A percentile compares a stretch with the other conserved stretches of the same genome.
Conservation (phyloP, 2,113 vertebrate species). For the Gymnobelideus leadbeateri region DNA sequence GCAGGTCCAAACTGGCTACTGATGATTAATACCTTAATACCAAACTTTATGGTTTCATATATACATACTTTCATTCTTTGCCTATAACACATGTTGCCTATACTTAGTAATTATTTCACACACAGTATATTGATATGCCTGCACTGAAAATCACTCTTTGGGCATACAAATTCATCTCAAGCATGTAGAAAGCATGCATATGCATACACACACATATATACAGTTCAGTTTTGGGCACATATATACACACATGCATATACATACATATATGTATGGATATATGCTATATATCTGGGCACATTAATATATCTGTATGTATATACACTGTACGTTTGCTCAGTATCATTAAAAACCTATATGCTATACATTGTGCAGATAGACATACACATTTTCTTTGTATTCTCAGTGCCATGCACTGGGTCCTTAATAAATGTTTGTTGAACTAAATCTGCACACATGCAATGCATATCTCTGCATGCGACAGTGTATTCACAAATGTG, state of each 20-base stretch:
- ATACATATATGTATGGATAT: background rate
- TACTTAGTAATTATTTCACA: slow-evolving; percentile 22
- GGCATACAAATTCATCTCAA: background rate
- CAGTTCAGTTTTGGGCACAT: background rate
- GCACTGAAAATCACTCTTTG: background rate
- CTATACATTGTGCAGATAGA: background rate
- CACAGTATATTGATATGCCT: background rate
- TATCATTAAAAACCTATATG: background rate
- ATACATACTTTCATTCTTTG: background rate
- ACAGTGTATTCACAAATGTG: background rate
- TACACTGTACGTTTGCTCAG: background rate
- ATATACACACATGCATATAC: background rate
- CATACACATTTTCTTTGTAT: background rate
- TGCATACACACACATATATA: background rate
- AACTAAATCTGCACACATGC: background rate
- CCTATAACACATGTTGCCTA: background rate
- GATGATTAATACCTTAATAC: background rate
- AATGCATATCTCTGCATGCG: slow-evolving; percentile 3
- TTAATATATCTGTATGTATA: background rate
- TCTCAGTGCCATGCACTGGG: background rate
- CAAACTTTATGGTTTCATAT: background rate
- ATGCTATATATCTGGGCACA: background rate
- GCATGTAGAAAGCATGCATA: background rate
- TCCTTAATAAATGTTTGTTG: background rate
- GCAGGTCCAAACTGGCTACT: background rate